These are phyloP conservation scores for Hemicentrotus pulcherrimus DNA, from an alignment of 35 echinoderm and acorn worm species.

Conservation along the genomic window DNA sequence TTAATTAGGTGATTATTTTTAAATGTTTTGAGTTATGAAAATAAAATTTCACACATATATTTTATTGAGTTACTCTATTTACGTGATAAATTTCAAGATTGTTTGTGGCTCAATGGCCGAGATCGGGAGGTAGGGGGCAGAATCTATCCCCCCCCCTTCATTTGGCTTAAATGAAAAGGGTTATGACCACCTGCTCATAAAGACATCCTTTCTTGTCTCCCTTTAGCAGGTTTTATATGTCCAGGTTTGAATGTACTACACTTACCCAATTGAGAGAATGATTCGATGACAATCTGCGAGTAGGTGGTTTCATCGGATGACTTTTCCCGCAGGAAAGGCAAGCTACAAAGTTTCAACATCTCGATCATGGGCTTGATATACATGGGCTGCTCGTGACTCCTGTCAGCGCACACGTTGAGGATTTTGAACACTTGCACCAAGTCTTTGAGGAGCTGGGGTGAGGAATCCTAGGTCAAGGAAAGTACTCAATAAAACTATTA, in stretches of 20 bases:
- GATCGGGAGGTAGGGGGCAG: too few species aligned
- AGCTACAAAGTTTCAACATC: slow-evolving; percentile 83
- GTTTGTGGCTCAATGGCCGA: too few species aligned
- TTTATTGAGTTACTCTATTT: too few species aligned
- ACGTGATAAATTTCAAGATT: too few species aligned
- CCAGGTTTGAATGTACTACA: not conserved
- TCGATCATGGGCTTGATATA: slow-evolving; percentile 89
- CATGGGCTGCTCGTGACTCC: slow-evolving; percentile 62
- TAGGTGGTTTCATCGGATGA: slow-evolving; percentile 91
- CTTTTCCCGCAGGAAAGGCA: slow-evolving; percentile 94
- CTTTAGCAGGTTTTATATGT: too few species aligned
- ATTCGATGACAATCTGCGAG: slow-evolving; percentile 92
- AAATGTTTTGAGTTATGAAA: too few species aligned
- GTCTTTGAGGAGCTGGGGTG: slow-evolving; percentile 89
- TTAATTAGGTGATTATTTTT: too few species aligned
- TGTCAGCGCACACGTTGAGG: slow-evolving; percentile 93
- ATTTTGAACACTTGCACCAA: slow-evolving; percentile 98
- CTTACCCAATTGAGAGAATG: slow-evolving; percentile 97
- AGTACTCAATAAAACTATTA: not conserved
- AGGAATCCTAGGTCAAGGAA: slow-evolving; percentile 36
- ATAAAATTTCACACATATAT: too few species aligned
- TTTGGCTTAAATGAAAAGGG: too few species aligned
- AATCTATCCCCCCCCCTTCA: too few species aligned
- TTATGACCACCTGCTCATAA: too few species aligned
- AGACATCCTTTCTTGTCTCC: too few species aligned